These are phyloP conservation scores for Thalassoma bifasciatum DNA, from an alignment of 2,113 vertebrate genomes.

Conservation along the genomic window DNA sequence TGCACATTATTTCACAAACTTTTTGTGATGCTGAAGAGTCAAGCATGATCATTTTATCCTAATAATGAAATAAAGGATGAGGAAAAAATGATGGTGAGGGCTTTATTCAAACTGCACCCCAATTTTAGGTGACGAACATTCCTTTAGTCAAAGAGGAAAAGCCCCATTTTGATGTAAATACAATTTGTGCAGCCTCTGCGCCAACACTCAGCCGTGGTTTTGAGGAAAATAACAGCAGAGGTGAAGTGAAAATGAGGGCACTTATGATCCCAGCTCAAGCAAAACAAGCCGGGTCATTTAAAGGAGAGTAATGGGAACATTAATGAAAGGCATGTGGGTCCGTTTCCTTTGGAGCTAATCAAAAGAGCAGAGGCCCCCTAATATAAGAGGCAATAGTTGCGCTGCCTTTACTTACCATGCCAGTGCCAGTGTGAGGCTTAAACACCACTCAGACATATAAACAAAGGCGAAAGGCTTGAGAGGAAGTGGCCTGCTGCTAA, in stretches of 20 bases:
- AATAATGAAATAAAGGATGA: too few species aligned
- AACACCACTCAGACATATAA: constrained; percentile 37
- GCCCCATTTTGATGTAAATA: constrained; percentile 9
- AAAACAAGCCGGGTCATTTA: constrained; percentile 71
- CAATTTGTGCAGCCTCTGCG: not conserved
- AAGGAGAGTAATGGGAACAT: constrained; percentile 61
- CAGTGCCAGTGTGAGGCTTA: constrained; percentile 44
- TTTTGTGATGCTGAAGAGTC: not conserved
- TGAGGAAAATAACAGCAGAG: constrained; percentile 50
- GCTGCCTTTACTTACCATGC: constrained; percentile 23
- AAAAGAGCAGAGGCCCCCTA: constrained; percentile 59
- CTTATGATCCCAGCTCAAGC: constrained; percentile 66
- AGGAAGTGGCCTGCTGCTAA: constrained; percentile 11
- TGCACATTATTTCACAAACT: not conserved
- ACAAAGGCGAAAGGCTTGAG: constrained; percentile 36
- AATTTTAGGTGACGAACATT: too few species aligned
- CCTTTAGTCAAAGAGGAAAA: not conserved
- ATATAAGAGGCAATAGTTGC: constrained; percentile 45
- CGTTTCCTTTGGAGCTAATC: constrained; percentile 73
- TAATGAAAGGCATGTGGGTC: constrained; percentile 73
- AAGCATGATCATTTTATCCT: too few species aligned
- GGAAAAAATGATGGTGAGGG: too few species aligned
- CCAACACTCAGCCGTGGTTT: constrained; percentile 32
- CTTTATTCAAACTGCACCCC: too few species aligned
- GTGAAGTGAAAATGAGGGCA: constrained; percentile 53